Conservation (phyloP, 2,797 vertebrate species). For the Aplochiton taeniatus region DNA sequence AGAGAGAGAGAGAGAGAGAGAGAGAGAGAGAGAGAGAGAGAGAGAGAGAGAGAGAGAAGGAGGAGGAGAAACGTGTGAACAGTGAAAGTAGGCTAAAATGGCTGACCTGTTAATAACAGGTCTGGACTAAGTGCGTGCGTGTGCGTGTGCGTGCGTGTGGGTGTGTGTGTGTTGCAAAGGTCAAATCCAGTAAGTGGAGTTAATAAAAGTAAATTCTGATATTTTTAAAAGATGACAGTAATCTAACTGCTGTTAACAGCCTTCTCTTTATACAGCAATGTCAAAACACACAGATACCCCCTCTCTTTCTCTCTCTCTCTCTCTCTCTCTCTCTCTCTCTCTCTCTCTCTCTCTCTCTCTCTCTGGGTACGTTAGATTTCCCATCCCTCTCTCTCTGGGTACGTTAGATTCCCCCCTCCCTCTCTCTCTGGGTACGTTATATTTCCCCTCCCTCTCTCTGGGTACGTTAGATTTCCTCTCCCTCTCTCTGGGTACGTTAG, state of each 20-base stretch:
- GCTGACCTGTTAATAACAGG: too few relatives aligned
- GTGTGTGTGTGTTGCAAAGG: neutral
- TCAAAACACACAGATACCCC: conserved; percentile 50
- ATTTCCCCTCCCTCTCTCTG: too few relatives aligned
- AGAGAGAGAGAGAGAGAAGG: conserved; percentile 1
- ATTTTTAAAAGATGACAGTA: conserved; percentile 63
- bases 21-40: neutral
- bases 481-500: too few relatives aligned
- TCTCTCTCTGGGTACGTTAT: too few relatives aligned
- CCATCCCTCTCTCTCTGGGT: too few relatives aligned
- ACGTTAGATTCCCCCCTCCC: too few relatives aligned
- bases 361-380: conserved; percentile 45
- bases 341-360: too few relatives aligned
- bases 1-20: neutral
- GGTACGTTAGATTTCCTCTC: too few relatives aligned
- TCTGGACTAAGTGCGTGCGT: neutral
- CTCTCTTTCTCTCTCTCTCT: conserved; percentile 7
- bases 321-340: conserved; percentile 1
- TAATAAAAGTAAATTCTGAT: conserved; percentile 59
- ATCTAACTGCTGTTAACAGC: conserved; percentile 55
- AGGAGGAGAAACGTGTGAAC: neutral
- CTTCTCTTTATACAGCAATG: conserved; percentile 47
- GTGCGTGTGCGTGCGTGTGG: neutral
- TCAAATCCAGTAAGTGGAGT: conserved; percentile 45
- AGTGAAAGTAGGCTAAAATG: too few relatives aligned